Percentiles rank a stretch among this genome's conserved stretches.
Evolutionary conservation across 2,888 invertebrate species (phyloP).

Genomic region (Lycaena phlaeas): DNA sequence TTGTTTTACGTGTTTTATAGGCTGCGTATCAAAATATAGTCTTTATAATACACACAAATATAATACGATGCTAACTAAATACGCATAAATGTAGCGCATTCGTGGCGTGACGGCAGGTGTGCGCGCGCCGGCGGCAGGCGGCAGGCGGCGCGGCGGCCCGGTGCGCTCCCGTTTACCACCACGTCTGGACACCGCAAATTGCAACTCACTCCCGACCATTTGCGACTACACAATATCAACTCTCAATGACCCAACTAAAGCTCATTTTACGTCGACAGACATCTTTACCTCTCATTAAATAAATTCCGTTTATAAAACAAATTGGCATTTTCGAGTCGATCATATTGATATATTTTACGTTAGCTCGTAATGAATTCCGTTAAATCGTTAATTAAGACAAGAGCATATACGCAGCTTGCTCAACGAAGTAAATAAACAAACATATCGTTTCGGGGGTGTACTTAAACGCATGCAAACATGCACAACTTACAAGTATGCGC

Average conservation of each 20-base stretch:
- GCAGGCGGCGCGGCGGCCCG: conserved; percentile 18
- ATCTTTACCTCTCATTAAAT: background rate
- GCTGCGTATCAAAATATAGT: background rate
- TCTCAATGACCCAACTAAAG: conserved; percentile 22
- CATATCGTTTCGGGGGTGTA: conserved; percentile 40
- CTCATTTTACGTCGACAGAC: conserved; percentile 18
- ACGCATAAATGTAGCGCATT: conserved; percentile 22
- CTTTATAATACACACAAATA: background rate
- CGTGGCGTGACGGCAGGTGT: conserved; percentile 50
- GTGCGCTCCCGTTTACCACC: conserved; percentile 41
- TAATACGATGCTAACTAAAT: conserved; percentile 1
- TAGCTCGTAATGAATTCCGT: conserved; percentile 11
- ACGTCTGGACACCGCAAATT: conserved; percentile 34
- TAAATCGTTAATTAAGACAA: conserved; percentile 10
- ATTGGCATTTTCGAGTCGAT: background rate
- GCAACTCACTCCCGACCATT: conserved; percentile 23
- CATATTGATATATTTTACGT: conserved; percentile 18
- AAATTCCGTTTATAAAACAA: background rate
- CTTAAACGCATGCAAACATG: conserved; percentile 51
- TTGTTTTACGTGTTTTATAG: background rate
- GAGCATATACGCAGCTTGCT: conserved; percentile 2
- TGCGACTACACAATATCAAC: conserved; percentile 13
- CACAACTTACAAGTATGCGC: conserved; percentile 59
- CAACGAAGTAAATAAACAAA: conserved; percentile 24
- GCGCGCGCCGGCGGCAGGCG: too few relatives aligned